A percentile compares a stretch with the other conserved stretches of the same genome.
Conservation (phyloP, 2,888 invertebrate genomes). For the Tholera decimalis region DNA sequence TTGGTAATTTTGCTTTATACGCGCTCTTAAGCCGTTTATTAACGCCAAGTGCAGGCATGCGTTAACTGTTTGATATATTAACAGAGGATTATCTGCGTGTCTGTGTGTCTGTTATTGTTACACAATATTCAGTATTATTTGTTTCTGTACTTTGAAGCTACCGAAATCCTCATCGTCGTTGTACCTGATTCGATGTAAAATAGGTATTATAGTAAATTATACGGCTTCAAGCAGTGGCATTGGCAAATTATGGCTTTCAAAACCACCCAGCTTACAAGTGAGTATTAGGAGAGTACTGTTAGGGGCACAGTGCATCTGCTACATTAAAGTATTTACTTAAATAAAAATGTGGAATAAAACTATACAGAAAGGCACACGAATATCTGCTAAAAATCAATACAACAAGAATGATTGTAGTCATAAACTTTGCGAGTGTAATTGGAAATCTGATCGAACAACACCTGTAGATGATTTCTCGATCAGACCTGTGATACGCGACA, state of each 20-base stretch:
- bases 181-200: slow-evolving; percentile 11
- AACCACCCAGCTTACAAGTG: slow-evolving; percentile 3
- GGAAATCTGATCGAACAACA: slow-evolving; percentile 71
- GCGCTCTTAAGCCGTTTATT: slow-evolving; percentile 65
- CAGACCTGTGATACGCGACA: slow-evolving; percentile 64
- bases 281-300: slow-evolving; percentile 1
- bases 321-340: neutral
- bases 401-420: slow-evolving; percentile 24
- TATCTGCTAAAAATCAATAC: slow-evolving; percentile 36
- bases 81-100: slow-evolving; percentile 35
- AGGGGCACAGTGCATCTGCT: neutral
- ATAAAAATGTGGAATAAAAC: no score
- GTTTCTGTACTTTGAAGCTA: neutral
- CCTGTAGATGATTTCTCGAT: slow-evolving; percentile 70
- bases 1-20: no score
- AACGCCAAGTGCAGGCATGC: slow-evolving; percentile 52
- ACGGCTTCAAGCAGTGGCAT: slow-evolving; percentile 1
- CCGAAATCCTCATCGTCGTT: neutral
- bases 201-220: slow-evolving; percentile 8
- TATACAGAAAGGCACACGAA: neutral
- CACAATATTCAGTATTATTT: neutral
- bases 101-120: slow-evolving; percentile 17
- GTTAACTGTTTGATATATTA: slow-evolving; percentile 46
- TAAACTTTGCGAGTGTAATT: slow-evolving; percentile 65
- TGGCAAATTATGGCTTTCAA: slow-evolving; percentile 29